A percentile compares a stretch with the other conserved stretches of the same genome.
Conservation (phyloP, 1,140 invertebrate species). For the Phthorimaea operculella region DNA sequence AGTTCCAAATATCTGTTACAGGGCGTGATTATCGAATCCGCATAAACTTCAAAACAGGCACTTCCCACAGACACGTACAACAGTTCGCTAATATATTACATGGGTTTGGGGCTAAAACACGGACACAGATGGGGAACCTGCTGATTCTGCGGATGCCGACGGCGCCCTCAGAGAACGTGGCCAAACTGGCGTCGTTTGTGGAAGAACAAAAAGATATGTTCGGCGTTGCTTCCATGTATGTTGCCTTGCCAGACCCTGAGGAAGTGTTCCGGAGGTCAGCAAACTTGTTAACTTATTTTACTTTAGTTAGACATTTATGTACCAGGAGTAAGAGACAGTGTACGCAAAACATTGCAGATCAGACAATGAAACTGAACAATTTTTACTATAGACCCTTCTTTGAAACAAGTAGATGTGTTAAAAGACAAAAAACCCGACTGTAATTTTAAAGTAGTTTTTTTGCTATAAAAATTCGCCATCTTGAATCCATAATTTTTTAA, state of each 20-base stretch:
- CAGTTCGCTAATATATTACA: constrained; percentile 22
- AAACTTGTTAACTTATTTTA: no score
- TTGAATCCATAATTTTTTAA: no score
- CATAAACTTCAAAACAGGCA: constrained; percentile 27
- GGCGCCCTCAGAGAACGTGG: constrained; percentile 24
- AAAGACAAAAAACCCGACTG: no score
- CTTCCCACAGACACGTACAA: constrained; percentile 17
- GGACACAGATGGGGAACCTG: constrained; percentile 44
- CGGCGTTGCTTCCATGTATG: constrained; percentile 38
- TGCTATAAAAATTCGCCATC: no score
- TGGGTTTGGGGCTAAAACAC: constrained; percentile 28
- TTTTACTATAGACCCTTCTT: no score
- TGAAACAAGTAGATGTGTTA: no score
- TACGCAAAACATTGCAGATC: no score
- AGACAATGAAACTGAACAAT: no score
- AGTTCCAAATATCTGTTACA: constrained; percentile 10
- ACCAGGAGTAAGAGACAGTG: no score
- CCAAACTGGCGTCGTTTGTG: constrained; percentile 28
- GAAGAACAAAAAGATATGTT: constrained; percentile 30
- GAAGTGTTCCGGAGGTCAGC: constrained; percentile 46
- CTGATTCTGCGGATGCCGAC: constrained; percentile 39
- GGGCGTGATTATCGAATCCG: constrained; percentile 49
- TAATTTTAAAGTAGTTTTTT: no score
- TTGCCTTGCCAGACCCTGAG: constrained; percentile 46
- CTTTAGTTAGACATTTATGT: no score